Evolutionary conservation across 2,888 invertebrate genomes (phyloP).

Genomic region (Xanthorhoe spadicearia): DNA sequence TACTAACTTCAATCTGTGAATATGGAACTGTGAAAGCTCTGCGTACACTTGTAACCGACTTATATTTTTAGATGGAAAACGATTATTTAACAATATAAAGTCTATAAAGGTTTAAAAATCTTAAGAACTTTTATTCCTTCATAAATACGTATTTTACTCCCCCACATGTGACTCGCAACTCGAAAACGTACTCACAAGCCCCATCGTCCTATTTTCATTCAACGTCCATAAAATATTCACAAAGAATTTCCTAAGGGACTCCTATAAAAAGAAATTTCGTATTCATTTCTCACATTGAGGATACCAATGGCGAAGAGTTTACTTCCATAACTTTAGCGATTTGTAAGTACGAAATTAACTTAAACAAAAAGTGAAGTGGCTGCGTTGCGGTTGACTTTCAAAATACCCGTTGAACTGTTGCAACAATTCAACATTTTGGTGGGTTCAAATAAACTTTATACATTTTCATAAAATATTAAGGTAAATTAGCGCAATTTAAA

Average conservation of each 20-base stretch:
- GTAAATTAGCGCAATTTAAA: not conserved
- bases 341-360: constrained; percentile 39
- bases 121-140: constrained; percentile 18
- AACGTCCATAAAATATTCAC: constrained; percentile 51
- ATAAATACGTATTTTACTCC: constrained; percentile 30
- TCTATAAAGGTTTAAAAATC: constrained; percentile 6
- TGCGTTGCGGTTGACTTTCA: constrained; percentile 25
- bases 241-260: constrained; percentile 46
- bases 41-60: no score
- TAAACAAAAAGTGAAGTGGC: constrained; percentile 38
- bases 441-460: not conserved
- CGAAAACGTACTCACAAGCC: constrained; percentile 18
- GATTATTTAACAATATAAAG: not conserved
- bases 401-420: constrained; percentile 27
- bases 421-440: constrained; percentile 6
- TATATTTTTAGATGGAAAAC: no score
- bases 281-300: constrained; percentile 50
- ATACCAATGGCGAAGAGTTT: constrained; percentile 41
- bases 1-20: no score
- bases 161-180: constrained; percentile 30
- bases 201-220: constrained; percentile 43
- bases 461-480: not conserved
- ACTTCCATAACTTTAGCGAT: constrained; percentile 40
- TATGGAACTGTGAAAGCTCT: no score
- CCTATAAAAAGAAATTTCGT: constrained; percentile 49